phyloP scores from a whole-genome alignment of 2,797 vertebrate species.

The Pangasius djambal region DNA sequence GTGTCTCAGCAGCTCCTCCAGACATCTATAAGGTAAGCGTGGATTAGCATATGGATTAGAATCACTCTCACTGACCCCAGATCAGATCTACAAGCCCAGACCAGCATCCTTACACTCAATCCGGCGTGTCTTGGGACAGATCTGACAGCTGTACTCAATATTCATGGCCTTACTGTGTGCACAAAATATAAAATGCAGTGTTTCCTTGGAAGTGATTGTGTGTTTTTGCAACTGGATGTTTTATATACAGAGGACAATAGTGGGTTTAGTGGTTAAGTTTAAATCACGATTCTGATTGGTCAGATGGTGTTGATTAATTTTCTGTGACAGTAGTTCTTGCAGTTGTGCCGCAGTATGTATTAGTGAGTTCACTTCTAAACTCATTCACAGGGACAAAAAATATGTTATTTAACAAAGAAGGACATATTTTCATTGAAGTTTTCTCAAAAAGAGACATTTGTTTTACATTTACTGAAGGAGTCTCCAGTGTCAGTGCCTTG shows the following conservation, averaged over 20 bases:
- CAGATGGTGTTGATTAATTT: not conserved
- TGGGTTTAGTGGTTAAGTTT: not conserved
- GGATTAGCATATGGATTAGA: conserved; percentile 17
- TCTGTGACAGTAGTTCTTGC: not conserved
- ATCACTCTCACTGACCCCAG: not conserved
- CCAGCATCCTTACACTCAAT: not conserved
- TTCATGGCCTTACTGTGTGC: not conserved
- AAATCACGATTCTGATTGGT: not conserved
- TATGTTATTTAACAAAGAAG: not conserved
- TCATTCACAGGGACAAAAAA: not conserved
- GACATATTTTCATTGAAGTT: not conserved
- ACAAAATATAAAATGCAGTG: not conserved
- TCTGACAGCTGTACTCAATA: not conserved
- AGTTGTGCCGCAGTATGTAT: not conserved
- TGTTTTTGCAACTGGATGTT: not conserved
- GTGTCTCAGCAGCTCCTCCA: not conserved
- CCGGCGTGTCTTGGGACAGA: not conserved
- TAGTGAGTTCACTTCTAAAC: too few species aligned
- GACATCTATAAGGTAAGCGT: not conserved
- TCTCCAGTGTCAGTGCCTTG: not conserved
- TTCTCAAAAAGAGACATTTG: not conserved
- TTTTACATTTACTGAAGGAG: not conserved
- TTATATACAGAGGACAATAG: conserved; percentile 42
- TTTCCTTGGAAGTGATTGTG: not conserved
- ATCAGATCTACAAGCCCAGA: conserved; percentile 13